A percentile compares a stretch with the other conserved stretches of the same genome.
Conservation (phyloP, 2,797 vertebrate species). For the Schizopygopsis pylzovi region DNA sequence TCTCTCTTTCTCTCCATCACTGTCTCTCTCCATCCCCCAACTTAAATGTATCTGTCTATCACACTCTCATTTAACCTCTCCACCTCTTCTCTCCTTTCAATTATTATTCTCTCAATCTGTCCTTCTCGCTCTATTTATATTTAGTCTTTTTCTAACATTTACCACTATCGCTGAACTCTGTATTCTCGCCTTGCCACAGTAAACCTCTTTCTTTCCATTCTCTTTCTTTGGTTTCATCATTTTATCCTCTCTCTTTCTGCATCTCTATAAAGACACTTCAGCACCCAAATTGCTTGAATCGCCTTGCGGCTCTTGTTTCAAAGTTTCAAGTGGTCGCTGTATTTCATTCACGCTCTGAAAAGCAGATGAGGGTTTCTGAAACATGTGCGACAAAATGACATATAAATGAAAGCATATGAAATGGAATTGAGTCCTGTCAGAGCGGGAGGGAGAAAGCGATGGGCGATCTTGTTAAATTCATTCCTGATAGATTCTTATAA, state of each 20-base stretch:
- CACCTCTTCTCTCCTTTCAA: constrained; percentile 1
- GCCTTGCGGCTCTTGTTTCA: constrained; percentile 43
- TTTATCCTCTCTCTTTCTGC: constrained; percentile 30
- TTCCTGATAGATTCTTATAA: constrained; percentile 38
- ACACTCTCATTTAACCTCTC: constrained; percentile 44
- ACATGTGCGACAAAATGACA: constrained; percentile 44
- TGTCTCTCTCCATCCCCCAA: constrained; percentile 7
- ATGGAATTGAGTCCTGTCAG: constrained; percentile 49
- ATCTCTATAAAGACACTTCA: constrained; percentile 38
- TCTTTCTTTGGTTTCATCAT: constrained; percentile 42
- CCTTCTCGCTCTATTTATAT: constrained; percentile 36
- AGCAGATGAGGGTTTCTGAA: constrained; percentile 43
- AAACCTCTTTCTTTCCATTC: constrained; percentile 10
- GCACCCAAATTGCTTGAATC: constrained; percentile 38
- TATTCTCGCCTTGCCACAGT: neutral
- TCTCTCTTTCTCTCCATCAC: constrained; percentile 41
- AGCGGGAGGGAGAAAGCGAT: constrained; percentile 15
- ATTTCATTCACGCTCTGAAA: constrained; percentile 48
- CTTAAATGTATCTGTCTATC: constrained; percentile 42
- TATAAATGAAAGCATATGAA: constrained; percentile 50
- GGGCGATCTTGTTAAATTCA: constrained; percentile 34
- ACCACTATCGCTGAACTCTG: neutral
- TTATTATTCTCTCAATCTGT: constrained; percentile 21
- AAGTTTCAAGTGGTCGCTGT: constrained; percentile 41
- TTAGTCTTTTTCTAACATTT: constrained; percentile 17